These are phyloP conservation scores for Sogatella furcifera DNA, from an alignment of 1,140 invertebrate genomes.

Conservation along the genomic window DNA sequence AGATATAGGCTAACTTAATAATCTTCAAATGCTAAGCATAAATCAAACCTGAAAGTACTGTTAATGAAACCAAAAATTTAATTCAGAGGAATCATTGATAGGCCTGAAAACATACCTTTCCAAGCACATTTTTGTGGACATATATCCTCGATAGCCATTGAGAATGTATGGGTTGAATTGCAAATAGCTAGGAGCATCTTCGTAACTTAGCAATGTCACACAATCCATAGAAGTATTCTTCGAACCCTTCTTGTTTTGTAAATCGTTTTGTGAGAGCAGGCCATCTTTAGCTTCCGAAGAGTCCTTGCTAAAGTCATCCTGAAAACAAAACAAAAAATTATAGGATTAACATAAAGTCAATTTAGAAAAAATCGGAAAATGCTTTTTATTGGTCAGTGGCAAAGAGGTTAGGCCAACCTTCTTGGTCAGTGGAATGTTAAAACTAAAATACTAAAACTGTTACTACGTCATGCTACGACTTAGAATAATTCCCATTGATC, in stretches of 20 bases:
- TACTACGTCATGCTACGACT: too few species aligned
- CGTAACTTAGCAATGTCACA: slow-evolving; percentile 32
- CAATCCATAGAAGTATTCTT: slow-evolving; percentile 12
- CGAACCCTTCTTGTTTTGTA: slow-evolving; percentile 1
- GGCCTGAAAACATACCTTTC: slow-evolving; percentile 52
- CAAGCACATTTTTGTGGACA: slow-evolving; percentile 70
- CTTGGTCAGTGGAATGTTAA: too few species aligned
- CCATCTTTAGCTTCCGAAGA: not conserved
- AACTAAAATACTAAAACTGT: too few species aligned
- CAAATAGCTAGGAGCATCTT: slow-evolving; percentile 68
- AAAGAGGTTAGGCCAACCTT: too few species aligned
- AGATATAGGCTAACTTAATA: too few species aligned
- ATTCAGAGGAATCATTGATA: not conserved
- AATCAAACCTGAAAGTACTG: too few species aligned
- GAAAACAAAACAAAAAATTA: too few species aligned
- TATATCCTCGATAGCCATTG: slow-evolving; percentile 58
- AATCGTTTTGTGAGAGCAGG: not conserved
- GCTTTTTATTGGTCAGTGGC: too few species aligned
- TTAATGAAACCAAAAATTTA: slow-evolving; percentile 8
- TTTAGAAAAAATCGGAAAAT: too few species aligned
- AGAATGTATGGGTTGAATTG: slow-evolving; percentile 75
- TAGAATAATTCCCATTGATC: too few species aligned
- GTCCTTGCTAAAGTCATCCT: not conserved
- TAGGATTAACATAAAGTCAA: too few species aligned
- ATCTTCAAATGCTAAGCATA: too few species aligned